phyloP scores from a whole-genome alignment of 2,113 vertebrate species.

The Mystacornis crossleyi region DNA sequence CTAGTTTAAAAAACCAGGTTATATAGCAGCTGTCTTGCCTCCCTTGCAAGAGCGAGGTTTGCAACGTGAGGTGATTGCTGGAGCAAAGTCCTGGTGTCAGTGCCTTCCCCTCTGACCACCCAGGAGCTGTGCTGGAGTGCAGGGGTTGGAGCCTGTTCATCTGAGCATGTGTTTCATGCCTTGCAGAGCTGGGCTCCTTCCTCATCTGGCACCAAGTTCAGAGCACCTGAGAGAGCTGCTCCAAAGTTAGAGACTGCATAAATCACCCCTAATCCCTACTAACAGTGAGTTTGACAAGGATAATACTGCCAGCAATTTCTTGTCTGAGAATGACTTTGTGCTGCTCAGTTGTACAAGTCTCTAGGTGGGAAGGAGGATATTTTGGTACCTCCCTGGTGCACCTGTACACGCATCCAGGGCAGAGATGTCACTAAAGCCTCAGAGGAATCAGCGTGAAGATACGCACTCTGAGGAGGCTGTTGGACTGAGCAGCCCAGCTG shows the following conservation, averaged over 20 bases:
- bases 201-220: neutral
- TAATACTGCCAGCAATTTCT: neutral
- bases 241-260: neutral
- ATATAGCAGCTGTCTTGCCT: neutral
- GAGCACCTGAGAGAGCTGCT: neutral
- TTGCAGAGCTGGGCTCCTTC: neutral
- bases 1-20: neutral
- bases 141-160: neutral
- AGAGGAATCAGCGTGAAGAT: neutral
- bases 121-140: neutral
- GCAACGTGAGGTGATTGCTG: neutral
- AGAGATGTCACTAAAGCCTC: neutral
- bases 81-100: neutral
- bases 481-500: neutral
- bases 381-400: neutral
- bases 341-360: neutral
- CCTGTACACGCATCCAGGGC: neutral
- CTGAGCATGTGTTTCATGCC: neutral
- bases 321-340: neutral
- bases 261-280: neutral
- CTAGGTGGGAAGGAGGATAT: neutral
- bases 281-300: neutral
- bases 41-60: neutral
- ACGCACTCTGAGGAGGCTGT: neutral
- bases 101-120: neutral